phyloP scores from a whole-genome alignment of 2,113 vertebrate genomes.

The Trochalopteron elliotii region DNA sequence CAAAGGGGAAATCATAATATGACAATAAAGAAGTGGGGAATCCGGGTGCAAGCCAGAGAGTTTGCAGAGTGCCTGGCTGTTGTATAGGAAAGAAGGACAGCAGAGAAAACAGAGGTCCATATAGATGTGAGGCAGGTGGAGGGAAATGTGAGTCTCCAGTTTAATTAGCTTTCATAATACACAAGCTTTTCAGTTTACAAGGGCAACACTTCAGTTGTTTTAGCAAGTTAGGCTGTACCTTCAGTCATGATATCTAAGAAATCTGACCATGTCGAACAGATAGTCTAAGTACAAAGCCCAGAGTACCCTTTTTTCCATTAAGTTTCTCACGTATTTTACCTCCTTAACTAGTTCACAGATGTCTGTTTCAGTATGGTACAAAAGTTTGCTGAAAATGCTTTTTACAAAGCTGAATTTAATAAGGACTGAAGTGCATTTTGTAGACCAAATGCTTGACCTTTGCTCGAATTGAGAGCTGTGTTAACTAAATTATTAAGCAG shows the following conservation, averaged over 20 bases:
- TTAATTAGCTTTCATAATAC: not conserved
- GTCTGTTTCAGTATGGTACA: not conserved
- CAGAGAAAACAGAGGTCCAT: not conserved
- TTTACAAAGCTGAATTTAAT: not conserved
- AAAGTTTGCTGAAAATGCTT: not conserved
- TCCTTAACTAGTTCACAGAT: not conserved
- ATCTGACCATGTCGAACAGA: not conserved
- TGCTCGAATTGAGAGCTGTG: rapidly evolving
- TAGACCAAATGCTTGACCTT: not conserved
- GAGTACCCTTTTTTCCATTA: not conserved
- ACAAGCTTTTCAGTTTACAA: not conserved
- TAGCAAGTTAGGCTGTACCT: not conserved
- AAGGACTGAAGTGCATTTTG: not conserved
- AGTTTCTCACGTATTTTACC: not conserved
- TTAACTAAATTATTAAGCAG: not conserved
- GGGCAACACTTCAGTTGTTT: not conserved
- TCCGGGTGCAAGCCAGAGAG: not conserved
- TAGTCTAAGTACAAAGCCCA: not conserved
- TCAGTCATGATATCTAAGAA: not conserved
- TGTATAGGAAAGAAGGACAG: not conserved
- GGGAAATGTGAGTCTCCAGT: not conserved
- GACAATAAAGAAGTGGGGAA: not conserved
- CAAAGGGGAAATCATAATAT: rapidly evolving
- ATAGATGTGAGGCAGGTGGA: not conserved
- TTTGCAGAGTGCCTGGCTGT: not conserved